phyloP scores from a whole-genome alignment of 1,140 invertebrate genomes.

The Caenorhabditis brenneri region DNA sequence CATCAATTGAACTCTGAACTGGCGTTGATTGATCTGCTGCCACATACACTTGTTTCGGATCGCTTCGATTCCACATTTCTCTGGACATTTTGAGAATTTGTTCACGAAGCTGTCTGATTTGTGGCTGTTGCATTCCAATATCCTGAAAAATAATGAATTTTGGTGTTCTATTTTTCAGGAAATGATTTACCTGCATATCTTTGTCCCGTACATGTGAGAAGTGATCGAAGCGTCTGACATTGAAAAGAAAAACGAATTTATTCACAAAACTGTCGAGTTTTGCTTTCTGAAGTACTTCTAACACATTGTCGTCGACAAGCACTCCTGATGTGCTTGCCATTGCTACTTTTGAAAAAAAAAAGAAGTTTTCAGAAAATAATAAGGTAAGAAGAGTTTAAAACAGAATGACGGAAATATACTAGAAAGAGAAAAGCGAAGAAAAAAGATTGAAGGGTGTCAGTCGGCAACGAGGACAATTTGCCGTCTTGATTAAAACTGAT shows the following conservation, averaged over 20 bases:
- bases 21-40: not conserved
- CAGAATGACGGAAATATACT: not conserved
- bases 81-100: slow-evolving; percentile 36
- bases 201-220: slow-evolving; percentile 36
- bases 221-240: slow-evolving; percentile 15
- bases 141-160: not conserved
- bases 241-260: not conserved
- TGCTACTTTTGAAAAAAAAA: not conserved
- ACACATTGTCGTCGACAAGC: slow-evolving; percentile 28
- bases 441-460: slow-evolving; percentile 10
- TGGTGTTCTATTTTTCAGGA: not conserved
- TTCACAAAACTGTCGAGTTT: not conserved
- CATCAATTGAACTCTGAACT: not conserved
- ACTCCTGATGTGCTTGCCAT: slow-evolving; percentile 10
- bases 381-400: not conserved
- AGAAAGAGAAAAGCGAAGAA: not conserved
- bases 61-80: slow-evolving; percentile 24
- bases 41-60: slow-evolving; percentile 27
- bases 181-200: not conserved
- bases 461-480: not conserved
- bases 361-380: not conserved
- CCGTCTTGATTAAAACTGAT: not conserved
- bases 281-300: not conserved
- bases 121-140: not conserved
- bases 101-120: not conserved